phyloP scores from a whole-genome alignment of 2,888 invertebrate genomes.

The Stenurella melanura region DNA sequence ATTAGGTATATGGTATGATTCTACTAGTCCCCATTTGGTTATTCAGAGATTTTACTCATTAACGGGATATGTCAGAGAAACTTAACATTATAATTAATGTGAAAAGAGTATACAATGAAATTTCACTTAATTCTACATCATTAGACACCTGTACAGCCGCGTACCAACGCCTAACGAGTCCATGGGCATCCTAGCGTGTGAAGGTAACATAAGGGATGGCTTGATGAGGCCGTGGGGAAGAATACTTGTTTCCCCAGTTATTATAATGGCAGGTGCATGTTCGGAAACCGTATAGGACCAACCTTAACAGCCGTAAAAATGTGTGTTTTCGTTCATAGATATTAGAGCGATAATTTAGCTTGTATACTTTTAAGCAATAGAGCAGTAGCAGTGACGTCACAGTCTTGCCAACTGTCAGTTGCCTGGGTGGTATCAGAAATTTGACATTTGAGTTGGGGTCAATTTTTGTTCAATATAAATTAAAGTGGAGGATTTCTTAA shows the following conservation, averaged over 20 bases:
- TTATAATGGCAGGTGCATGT: constrained; percentile 29
- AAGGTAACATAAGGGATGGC: constrained; percentile 26
- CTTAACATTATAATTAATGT: not conserved
- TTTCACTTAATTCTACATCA: not conserved
- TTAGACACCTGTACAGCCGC: constrained; percentile 12
- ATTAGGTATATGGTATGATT: too few species aligned
- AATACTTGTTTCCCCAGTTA: constrained; percentile 22
- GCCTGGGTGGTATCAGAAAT: too few species aligned
- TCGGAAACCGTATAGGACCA: not conserved
- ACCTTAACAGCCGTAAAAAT: constrained; percentile 10
- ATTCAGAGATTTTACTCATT: too few species aligned
- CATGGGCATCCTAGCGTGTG: constrained; percentile 15
- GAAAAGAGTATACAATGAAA: not conserved
- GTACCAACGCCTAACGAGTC: constrained; percentile 16
- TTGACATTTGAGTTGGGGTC: too few species aligned
- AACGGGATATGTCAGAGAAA: not conserved
- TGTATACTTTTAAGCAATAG: too few species aligned
- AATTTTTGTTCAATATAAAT: too few species aligned
- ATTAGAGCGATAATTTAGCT: not conserved
- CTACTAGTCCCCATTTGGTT: too few species aligned
- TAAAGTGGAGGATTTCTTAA: too few species aligned
- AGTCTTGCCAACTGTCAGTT: too few species aligned
- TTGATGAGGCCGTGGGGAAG: constrained; percentile 19
- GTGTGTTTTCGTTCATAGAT: constrained; percentile 10
- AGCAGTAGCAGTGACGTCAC: too few species aligned